Percentiles rank a stretch among this genome's conserved stretches.
These are phyloP conservation scores for Philantomba maxwellii DNA, from an alignment of 2,113 vertebrate species.

Conservation along the genomic window DNA sequence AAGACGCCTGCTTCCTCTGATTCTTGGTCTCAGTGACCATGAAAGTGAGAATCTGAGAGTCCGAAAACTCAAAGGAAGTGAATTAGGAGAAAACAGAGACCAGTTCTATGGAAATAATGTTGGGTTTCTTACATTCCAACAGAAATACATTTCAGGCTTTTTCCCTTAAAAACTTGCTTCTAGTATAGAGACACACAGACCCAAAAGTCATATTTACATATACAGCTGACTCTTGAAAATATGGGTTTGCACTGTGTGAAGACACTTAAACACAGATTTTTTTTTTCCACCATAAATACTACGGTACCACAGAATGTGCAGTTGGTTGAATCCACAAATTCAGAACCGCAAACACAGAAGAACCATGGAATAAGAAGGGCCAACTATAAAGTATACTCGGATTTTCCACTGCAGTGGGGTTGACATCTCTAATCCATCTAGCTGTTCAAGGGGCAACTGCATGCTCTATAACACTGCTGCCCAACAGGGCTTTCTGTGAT, in stretches of 20 bases:
- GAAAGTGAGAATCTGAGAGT: neutral
- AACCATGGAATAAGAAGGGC: neutral
- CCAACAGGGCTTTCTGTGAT: neutral
- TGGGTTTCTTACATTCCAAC: neutral
- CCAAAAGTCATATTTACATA: neutral
- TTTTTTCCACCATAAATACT: neutral
- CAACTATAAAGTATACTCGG: neutral
- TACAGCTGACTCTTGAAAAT: neutral
- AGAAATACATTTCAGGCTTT: neutral
- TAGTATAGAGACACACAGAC: neutral
- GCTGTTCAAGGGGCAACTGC: neutral
- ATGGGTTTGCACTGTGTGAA: neutral
- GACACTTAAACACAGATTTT: neutral
- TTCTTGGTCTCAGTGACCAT: neutral
- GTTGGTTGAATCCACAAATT: neutral
- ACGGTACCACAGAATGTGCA: neutral
- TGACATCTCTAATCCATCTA: neutral
- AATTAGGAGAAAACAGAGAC: neutral
- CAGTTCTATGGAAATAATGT: neutral
- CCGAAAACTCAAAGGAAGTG: neutral
- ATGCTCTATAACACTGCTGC: neutral
- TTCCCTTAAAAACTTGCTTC: neutral
- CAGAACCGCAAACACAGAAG: accelerated
- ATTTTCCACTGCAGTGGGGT: neutral
- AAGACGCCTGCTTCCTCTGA: neutral